Conservation (phyloP, 1,140 invertebrate species). For the Aplysia californica region DNA sequence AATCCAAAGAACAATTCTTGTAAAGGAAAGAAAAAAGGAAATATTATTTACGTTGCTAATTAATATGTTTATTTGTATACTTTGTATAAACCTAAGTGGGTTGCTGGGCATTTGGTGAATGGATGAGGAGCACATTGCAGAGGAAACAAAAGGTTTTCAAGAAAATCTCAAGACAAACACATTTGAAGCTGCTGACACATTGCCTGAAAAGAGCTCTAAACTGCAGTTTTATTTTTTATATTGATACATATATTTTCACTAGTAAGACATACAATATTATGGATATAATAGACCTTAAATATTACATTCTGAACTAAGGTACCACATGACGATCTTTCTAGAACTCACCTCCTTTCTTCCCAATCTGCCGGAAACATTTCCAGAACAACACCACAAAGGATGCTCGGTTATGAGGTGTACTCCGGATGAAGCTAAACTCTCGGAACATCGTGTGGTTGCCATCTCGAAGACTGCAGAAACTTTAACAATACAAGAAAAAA, state of each 20-base stretch:
- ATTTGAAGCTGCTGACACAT: too few relatives aligned
- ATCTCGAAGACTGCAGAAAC: slow-evolving; percentile 63
- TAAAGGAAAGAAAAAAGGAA: background rate
- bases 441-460: slow-evolving; percentile 67
- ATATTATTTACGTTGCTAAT: too few relatives aligned
- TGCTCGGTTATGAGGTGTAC: slow-evolving; percentile 64
- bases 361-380: slow-evolving; percentile 64
- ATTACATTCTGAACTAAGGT: background rate
- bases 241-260: background rate
- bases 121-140: too few relatives aligned
- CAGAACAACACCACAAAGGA: slow-evolving; percentile 65
- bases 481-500: slow-evolving; percentile 37
- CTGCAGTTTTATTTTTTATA: background rate
- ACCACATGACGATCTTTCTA: background rate
- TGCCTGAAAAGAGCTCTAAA: too few relatives aligned
- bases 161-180: too few relatives aligned
- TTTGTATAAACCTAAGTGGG: too few relatives aligned
- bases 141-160: too few relatives aligned
- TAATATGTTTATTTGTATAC: background rate
- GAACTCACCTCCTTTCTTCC: slow-evolving; percentile 65
- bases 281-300: background rate
- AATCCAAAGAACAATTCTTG: background rate
- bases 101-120: too few relatives aligned
- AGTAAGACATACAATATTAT: background rate
- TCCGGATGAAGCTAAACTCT: slow-evolving; percentile 61